Evolutionary conservation across 2,113 vertebrate genomes (phyloP).

Genomic region (Halcyon senegalensis): DNA sequence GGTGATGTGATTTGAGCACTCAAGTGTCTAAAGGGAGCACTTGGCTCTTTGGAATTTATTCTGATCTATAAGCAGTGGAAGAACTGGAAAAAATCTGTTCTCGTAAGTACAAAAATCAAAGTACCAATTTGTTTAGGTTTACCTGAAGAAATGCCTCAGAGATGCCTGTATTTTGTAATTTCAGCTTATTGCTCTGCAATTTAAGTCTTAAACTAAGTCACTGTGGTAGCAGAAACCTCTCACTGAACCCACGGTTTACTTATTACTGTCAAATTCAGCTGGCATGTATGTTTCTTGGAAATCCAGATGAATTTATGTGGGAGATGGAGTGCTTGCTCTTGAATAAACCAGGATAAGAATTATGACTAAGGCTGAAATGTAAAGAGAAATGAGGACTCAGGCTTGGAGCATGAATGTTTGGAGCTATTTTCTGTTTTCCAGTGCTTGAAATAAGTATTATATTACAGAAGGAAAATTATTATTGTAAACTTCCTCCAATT

Average conservation of each 20-base stretch:
- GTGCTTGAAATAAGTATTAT: background rate
- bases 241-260: background rate
- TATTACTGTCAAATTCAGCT: slow-evolving; percentile 8
- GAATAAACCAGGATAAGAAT: slow-evolving; percentile 38
- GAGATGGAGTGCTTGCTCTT: slow-evolving; percentile 13
- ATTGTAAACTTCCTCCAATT: background rate
- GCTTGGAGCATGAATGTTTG: slow-evolving; percentile 4
- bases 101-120: background rate
- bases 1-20: background rate
- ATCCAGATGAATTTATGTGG: slow-evolving; percentile 43
- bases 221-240: background rate
- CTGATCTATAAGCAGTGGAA: background rate
- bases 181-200: background rate
- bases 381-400: background rate
- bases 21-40: background rate
- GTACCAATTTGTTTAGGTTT: background rate
- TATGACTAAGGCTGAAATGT: background rate
- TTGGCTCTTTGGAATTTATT: background rate
- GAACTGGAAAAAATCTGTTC: background rate
- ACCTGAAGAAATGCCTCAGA: background rate
- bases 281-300: slow-evolving; percentile 23
- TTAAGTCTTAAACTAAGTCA: background rate
- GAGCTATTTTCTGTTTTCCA: slow-evolving; percentile 22
- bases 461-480: slow-evolving; percentile 4
- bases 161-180: background rate